Percentiles rank a stretch among this genome's conserved stretches.
phyloP scores from a whole-genome alignment of 2,888 invertebrate species.

The Keiferia lycopersicella region DNA sequence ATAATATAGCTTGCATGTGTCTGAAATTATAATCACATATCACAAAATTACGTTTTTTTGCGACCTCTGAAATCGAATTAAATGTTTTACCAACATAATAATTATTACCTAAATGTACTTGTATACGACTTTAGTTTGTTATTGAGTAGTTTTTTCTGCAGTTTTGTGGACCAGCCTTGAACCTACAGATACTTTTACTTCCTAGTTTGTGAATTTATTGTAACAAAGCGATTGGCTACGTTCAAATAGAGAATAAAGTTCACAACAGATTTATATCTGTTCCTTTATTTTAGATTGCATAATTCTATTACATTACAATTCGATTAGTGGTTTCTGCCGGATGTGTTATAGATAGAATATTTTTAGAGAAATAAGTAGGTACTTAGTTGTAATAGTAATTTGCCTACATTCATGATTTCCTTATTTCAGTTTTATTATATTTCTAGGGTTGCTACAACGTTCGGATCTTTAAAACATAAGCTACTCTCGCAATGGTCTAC shows the following conservation, averaged over 20 bases:
- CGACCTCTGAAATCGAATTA: neutral
- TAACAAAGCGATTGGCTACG: slow-evolving; percentile 30
- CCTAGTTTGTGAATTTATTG: slow-evolving; percentile 56
- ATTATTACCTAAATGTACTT: neutral
- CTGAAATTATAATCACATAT: neutral
- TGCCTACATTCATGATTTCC: no score
- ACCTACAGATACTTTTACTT: slow-evolving; percentile 64
- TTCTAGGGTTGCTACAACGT: no score
- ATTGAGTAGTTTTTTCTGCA: slow-evolving; percentile 13
- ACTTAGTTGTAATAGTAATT: no score
- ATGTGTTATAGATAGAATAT: neutral
- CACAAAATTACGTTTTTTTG: neutral
- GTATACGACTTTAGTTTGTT: neutral
- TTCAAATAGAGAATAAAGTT: slow-evolving; percentile 19
- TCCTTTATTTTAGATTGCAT: neutral
- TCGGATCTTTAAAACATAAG: no score
- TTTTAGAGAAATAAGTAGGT: no score
- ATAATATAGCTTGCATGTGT: neutral
- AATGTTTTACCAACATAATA: neutral
- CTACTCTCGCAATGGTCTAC: no score
- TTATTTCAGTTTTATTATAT: no score
- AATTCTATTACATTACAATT: slow-evolving; percentile 24
- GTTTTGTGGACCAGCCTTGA: slow-evolving; percentile 50
- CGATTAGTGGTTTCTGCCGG: slow-evolving; percentile 18
- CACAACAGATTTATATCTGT: slow-evolving; percentile 21